phyloP scores from a whole-genome alignment of 2,113 vertebrate genomes.

The Macquaria ambigua region DNA sequence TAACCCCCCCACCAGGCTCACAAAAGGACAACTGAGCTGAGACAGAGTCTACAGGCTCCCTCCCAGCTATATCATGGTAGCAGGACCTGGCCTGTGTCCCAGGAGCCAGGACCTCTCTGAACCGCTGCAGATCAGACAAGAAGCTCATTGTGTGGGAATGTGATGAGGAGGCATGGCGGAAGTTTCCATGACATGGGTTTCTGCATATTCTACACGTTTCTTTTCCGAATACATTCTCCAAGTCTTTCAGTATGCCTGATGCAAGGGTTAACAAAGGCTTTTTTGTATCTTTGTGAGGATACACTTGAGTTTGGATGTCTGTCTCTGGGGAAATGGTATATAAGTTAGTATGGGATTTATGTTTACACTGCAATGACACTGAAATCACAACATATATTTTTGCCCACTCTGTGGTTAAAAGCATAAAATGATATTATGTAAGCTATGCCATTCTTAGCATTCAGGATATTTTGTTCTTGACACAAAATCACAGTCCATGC shows the following conservation, averaged over 20 bases:
- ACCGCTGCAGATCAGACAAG: conserved; percentile 36
- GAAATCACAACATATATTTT: neutral
- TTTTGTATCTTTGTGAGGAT: neutral
- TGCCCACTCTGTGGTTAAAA: neutral
- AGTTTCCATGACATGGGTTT: conserved; percentile 52
- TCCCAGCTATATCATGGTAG: conserved; percentile 38
- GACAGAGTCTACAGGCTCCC: conserved; percentile 26
- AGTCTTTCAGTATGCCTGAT: neutral
- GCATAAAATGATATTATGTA: neutral
- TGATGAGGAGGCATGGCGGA: conserved; percentile 30
- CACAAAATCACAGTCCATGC: neutral
- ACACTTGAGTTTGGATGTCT: neutral
- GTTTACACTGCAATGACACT: conserved; percentile 9
- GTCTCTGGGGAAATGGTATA: neutral
- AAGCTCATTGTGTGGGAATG: conserved; percentile 55
- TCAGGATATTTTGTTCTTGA: neutral
- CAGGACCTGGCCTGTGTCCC: conserved; percentile 25
- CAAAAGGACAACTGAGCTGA: conserved; percentile 2
- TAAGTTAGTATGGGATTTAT: neutral
- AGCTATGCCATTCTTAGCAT: neutral
- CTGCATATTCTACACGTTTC: neutral
- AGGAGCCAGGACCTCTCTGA: conserved; percentile 41
- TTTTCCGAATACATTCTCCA: conserved; percentile 10
- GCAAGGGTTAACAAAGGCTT: neutral
- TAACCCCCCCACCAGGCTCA: conserved; percentile 35